A percentile compares a stretch with the other conserved stretches of the same genome.
Evolutionary conservation across 2,888 invertebrate species (phyloP).

Genomic region (Tridacna gigas): DNA sequence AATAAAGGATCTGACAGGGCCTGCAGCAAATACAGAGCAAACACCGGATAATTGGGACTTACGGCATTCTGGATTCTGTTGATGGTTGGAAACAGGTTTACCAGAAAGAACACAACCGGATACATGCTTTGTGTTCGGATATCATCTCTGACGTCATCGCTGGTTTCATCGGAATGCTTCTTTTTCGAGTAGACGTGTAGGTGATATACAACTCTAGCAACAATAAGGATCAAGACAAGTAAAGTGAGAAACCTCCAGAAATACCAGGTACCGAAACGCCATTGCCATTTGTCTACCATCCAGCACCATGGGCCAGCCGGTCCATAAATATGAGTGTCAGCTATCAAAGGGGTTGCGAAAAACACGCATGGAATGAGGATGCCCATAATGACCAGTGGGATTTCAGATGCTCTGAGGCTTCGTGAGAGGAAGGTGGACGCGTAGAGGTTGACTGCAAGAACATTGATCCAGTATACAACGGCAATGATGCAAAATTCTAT

Average conservation of each 20-base stretch:
- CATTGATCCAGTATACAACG: slow-evolving; percentile 28
- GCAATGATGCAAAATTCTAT: slow-evolving; percentile 34
- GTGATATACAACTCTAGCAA: slow-evolving; percentile 15
- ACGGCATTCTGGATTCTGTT: slow-evolving; percentile 37
- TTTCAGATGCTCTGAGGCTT: slow-evolving; percentile 22
- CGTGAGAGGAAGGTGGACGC: slow-evolving; percentile 10
- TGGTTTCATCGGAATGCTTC: neutral
- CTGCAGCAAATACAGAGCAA: slow-evolving; percentile 34
- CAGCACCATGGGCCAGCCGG: slow-evolving; percentile 54
- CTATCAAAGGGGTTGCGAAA: slow-evolving; percentile 31
- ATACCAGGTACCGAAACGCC: slow-evolving; percentile 54
- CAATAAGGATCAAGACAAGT: slow-evolving; percentile 32
- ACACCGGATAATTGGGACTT: slow-evolving; percentile 12
- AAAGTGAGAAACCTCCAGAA: slow-evolving; percentile 41
- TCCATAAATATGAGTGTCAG: slow-evolving; percentile 34
- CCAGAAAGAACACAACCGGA: slow-evolving; percentile 42
- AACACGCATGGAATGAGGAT: slow-evolving; percentile 27
- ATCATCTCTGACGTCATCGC: slow-evolving; percentile 17
- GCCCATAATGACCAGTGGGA: slow-evolving; percentile 1
- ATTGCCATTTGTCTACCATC: slow-evolving; percentile 37
- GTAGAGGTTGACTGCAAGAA: slow-evolving; percentile 40
- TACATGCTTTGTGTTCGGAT: slow-evolving; percentile 39
- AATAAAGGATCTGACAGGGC: slow-evolving; percentile 30
- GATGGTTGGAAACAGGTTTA: slow-evolving; percentile 35
- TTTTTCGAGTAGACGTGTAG: neutral